These are phyloP conservation scores for Pentalonia nigronervosa DNA, from an alignment of 1,140 invertebrate genomes.

Conservation along the genomic window DNA sequence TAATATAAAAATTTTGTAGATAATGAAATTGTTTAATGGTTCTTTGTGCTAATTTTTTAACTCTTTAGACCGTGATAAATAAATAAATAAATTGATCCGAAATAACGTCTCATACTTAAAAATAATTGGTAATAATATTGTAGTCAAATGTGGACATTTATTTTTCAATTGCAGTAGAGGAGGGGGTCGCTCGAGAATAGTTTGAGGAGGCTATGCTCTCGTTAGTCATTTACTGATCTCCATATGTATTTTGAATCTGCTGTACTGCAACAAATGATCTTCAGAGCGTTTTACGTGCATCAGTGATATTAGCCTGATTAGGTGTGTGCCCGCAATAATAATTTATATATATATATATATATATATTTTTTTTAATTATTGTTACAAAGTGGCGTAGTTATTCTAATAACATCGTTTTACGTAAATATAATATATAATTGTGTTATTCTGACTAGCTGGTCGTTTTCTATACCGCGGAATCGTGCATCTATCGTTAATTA, in stretches of 20 bases:
- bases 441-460: not conserved
- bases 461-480: not conserved
- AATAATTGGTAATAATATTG: too few relatives aligned
- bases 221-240: not conserved
- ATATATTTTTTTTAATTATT: not conserved
- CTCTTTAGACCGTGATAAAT: too few relatives aligned
- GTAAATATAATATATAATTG: too few relatives aligned
- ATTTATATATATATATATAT: too few relatives aligned
- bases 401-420: not conserved
- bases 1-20: not conserved
- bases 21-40: too few relatives aligned
- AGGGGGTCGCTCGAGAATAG: too few relatives aligned
- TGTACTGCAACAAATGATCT: not conserved
- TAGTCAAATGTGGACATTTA: not conserved
- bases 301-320: too few relatives aligned
- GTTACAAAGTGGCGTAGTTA: not conserved
- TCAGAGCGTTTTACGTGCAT: not conserved
- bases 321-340: not conserved
- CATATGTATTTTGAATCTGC: not conserved
- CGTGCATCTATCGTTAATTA: not conserved
- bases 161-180: not conserved
- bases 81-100: too few relatives aligned
- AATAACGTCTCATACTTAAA: too few relatives aligned
- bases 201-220: too few relatives aligned
- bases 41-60: too few relatives aligned